These are phyloP conservation scores for Coptotermes formosanus DNA, from an alignment of 1,140 invertebrate species.

Conservation along the genomic window DNA sequence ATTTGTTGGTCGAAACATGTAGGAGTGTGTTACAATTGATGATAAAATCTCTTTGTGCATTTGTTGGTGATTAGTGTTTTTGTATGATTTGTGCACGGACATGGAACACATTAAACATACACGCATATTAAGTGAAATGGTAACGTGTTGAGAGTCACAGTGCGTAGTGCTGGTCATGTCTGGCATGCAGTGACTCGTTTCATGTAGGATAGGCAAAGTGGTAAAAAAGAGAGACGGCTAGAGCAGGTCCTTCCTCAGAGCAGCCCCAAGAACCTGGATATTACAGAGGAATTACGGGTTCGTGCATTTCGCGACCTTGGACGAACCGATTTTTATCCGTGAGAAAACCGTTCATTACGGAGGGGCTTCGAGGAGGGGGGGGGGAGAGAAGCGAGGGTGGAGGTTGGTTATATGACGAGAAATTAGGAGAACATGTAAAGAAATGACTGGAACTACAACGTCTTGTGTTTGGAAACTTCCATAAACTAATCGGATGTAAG, in stretches of 20 bases:
- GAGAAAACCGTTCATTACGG: slow-evolving; percentile 14
- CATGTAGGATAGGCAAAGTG: not conserved
- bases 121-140: too few relatives aligned
- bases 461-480: not conserved
- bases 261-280: slow-evolving; percentile 8
- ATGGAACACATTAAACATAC: too few relatives aligned
- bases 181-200: not conserved
- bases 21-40: too few relatives aligned
- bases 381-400: not conserved
- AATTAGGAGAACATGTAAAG: too few relatives aligned
- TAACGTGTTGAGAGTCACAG: not conserved
- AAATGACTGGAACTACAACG: not conserved
- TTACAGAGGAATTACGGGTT: slow-evolving; percentile 14
- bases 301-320: slow-evolving; percentile 8
- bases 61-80: too few relatives aligned
- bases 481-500: too few relatives aligned
- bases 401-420: not conserved
- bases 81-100: too few relatives aligned
- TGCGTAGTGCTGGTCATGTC: not conserved
- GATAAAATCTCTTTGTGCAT: too few relatives aligned
- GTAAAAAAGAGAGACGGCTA: not conserved
- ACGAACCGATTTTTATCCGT: slow-evolving; percentile 8
- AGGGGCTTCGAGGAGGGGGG: not conserved
- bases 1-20: too few relatives aligned
- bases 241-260: not conserved